These are phyloP conservation scores for Strix aluco DNA, from an alignment of 2,113 vertebrate species.

Conservation along the genomic window DNA sequence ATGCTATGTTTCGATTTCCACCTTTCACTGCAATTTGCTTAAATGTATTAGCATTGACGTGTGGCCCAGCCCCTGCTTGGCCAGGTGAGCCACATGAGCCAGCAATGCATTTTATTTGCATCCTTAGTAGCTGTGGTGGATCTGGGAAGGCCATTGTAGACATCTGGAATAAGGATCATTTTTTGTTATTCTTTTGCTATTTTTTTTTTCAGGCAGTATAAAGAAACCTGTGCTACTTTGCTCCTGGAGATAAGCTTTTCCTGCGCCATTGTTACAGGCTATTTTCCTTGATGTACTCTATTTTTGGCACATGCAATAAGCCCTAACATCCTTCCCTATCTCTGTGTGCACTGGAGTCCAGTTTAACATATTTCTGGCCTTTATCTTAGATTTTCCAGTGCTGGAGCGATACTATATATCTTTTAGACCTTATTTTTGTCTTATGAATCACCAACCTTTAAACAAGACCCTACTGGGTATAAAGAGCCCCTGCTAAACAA, in stretches of 20 bases:
- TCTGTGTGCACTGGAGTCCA: not conserved
- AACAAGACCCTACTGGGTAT: not conserved
- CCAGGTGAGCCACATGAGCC: not conserved
- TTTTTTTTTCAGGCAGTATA: not conserved
- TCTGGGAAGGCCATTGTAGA: not conserved
- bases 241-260: slow-evolving; percentile 33
- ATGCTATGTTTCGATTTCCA: not conserved
- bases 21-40: not conserved
- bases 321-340: slow-evolving; percentile 1
- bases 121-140: not conserved
- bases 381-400: not conserved
- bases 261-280: not conserved
- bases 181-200: not conserved
- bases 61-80: not conserved
- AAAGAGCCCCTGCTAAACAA: not conserved
- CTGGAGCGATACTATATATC: not conserved
- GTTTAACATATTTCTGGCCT: slow-evolving; percentile 1
- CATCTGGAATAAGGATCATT: not conserved
- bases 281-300: not conserved
- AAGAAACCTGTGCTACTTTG: not conserved
- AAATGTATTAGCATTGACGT: accelerated
- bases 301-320: slow-evolving; percentile 10
- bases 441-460: not conserved
- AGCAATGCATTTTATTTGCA: not conserved
- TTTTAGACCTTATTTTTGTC: not conserved